Evolutionary conservation across 2,113 vertebrate genomes (phyloP).

Genomic region (Acinonyx jubatus): DNA sequence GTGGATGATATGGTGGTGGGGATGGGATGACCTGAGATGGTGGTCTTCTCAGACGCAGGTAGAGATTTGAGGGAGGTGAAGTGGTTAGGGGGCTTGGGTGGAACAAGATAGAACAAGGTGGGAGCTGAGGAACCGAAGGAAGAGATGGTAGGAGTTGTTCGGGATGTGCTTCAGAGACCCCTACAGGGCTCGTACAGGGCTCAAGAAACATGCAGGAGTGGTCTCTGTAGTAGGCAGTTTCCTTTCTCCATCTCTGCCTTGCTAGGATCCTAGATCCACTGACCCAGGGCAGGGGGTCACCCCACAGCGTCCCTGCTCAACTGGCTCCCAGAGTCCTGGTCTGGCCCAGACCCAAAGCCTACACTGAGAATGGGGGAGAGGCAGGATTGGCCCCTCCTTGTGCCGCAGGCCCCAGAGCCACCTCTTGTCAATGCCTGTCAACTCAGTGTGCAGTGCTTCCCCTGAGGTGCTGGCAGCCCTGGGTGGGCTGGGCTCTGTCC

Average conservation of each 20-base stretch:
- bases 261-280: neutral
- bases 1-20: neutral
- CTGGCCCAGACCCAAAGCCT: neutral
- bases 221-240: neutral
- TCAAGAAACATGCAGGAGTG: neutral
- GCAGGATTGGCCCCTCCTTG: neutral
- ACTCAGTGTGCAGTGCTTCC: neutral
- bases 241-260: conserved; percentile 3
- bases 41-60: neutral
- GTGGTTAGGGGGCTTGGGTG: neutral
- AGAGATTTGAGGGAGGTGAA: neutral
- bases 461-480: neutral
- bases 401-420: neutral
- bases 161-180: neutral
- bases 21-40: neutral
- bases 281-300: neutral
- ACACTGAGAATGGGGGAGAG: neutral
- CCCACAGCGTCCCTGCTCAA: neutral
- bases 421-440: neutral
- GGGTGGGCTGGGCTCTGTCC: neutral
- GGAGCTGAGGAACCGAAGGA: neutral
- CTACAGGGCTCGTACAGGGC: neutral
- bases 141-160: neutral
- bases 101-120: neutral
- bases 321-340: neutral